These are phyloP conservation scores for Heliconius cydno DNA, from an alignment of 2,888 invertebrate genomes.

Conservation along the genomic window DNA sequence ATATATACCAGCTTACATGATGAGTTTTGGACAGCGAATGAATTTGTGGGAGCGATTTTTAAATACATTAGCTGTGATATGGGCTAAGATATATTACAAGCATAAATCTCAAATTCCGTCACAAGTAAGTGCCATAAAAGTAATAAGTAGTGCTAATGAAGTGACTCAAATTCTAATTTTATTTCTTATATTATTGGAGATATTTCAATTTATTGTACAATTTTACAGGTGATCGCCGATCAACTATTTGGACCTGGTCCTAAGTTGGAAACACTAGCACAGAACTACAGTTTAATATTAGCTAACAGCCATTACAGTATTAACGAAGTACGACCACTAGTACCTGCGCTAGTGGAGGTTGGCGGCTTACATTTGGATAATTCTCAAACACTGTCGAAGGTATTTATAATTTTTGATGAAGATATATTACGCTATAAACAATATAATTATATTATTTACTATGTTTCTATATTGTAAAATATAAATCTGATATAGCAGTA, in stretches of 20 bases:
- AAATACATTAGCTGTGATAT: conserved; percentile 72
- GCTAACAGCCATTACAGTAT: conserved; percentile 84
- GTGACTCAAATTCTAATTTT: not conserved
- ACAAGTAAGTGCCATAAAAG: conserved; percentile 59
- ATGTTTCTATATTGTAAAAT: not conserved
- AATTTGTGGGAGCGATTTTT: conserved; percentile 73
- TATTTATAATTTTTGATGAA: conserved; percentile 52
- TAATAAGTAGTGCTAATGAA: not conserved
- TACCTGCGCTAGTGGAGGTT: conserved; percentile 82
- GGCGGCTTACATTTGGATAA: conserved; percentile 83
- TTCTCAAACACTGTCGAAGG: conserved; percentile 70
- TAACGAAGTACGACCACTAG: conserved; percentile 80
- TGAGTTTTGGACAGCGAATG: conserved; percentile 78
- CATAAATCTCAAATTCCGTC: conserved; percentile 74
- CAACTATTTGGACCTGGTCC: conserved; percentile 79
- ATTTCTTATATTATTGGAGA: not conserved
- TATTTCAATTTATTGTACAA: not conserved
- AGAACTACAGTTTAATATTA: conserved; percentile 80
- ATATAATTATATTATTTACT: not conserved
- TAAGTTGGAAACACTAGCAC: conserved; percentile 71
- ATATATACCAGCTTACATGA: conserved; percentile 83
- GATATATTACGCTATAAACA: not conserved
- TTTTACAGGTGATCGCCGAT: conserved; percentile 72
- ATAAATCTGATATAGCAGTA: not conserved
- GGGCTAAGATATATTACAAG: conserved; percentile 71